Percentiles rank a stretch among this genome's conserved stretches.
phyloP scores from a whole-genome alignment of 2,113 vertebrate species.

The Psephotus haematonotus region DNA sequence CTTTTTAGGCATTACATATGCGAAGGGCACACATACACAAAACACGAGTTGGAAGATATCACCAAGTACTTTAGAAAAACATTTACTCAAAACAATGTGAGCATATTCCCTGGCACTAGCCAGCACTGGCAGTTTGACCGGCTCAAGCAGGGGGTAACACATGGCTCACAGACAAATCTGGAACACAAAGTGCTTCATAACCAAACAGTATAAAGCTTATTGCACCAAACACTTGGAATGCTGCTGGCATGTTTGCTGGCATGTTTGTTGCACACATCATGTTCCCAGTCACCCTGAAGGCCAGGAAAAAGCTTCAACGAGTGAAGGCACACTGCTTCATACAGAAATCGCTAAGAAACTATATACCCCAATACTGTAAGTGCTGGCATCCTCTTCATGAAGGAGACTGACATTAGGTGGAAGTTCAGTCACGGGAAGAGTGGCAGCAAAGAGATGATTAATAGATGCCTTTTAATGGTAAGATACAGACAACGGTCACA shows the following conservation, averaged over 20 bases:
- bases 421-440: not conserved
- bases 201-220: fast-evolving
- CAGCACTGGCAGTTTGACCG: no score
- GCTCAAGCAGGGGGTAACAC: not conserved
- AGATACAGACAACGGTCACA: not conserved
- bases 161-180: not conserved
- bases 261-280: no score
- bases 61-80: not conserved
- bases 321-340: not conserved
- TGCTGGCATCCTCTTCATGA: not conserved
- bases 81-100: fast-evolving
- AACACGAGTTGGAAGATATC: not conserved
- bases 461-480: not conserved
- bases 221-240: not conserved
- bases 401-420: fast-evolving
- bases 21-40: not conserved
- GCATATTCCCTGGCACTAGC: no score
- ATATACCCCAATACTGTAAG: fast-evolving
- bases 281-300: not conserved
- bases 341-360: fast-evolving
- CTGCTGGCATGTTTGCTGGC: not conserved
- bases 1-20: not conserved
- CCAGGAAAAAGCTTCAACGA: not conserved
- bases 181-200: not conserved
- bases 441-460: not conserved